These are phyloP conservation scores for Alca torda DNA, from an alignment of 2,797 vertebrate species.

Conservation along the genomic window DNA sequence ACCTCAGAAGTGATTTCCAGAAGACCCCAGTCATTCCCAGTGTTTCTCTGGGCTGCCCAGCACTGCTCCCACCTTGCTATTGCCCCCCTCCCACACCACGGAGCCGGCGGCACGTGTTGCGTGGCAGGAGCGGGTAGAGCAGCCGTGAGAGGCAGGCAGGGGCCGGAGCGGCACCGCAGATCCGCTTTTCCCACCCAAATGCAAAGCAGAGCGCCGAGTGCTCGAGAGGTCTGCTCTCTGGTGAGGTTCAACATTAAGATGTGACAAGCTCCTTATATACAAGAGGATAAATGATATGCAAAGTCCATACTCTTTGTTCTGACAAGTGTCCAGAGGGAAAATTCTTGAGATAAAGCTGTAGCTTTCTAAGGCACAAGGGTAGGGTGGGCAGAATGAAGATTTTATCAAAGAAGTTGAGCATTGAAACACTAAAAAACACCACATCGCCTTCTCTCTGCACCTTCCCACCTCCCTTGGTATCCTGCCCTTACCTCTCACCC, in stretches of 20 bases:
- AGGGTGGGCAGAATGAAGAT: slow-evolving; percentile 68
- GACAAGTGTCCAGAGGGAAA: slow-evolving; percentile 69
- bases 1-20: background rate
- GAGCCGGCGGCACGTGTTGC: accelerated
- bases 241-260: slow-evolving; percentile 72
- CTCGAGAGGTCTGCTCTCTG: slow-evolving; percentile 65
- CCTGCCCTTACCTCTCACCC: background rate
- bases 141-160: background rate
- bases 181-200: slow-evolving; percentile 44
- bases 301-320: slow-evolving; percentile 71
- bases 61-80: background rate
- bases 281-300: slow-evolving; percentile 71
- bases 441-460: background rate
- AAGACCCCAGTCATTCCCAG: accelerated
- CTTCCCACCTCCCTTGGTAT: background rate
- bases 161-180: background rate
- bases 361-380: slow-evolving; percentile 47
- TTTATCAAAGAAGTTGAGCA: slow-evolving; percentile 61
- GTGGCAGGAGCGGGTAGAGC: background rate
- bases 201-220: slow-evolving; percentile 35
- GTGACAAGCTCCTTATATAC: slow-evolving; percentile 71
- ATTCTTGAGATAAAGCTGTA: slow-evolving; percentile 69
- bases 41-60: background rate
- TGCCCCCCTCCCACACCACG: accelerated
- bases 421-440: background rate